A percentile compares a stretch with the other conserved stretches of the same genome.
Evolutionary conservation across 2,888 invertebrate genomes (phyloP).

Genomic region (Hemistola chrysoprasaria): DNA sequence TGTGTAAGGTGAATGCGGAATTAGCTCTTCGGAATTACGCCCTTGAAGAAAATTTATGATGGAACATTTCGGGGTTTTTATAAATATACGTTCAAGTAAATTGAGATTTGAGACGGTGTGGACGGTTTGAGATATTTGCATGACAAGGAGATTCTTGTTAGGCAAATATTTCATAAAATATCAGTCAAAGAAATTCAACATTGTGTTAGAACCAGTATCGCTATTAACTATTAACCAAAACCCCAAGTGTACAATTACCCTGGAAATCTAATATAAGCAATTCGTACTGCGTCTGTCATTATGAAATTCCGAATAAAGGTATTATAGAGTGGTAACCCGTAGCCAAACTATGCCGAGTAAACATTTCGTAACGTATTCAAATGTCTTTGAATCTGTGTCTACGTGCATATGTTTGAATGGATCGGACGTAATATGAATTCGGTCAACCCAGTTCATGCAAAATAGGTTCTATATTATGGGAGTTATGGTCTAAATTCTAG

Average conservation of each 20-base stretch:
- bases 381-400: slow-evolving; percentile 55
- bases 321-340: slow-evolving; percentile 6
- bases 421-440: slow-evolving; percentile 56
- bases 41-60: slow-evolving; percentile 12
- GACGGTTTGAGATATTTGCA: no score
- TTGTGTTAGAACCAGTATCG: no score
- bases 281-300: not conserved
- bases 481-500: slow-evolving; percentile 49
- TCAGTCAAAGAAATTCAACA: no score
- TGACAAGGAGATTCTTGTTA: no score
- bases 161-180: no score
- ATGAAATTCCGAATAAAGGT: not conserved
- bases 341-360: slow-evolving; percentile 33
- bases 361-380: slow-evolving; percentile 57
- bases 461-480: slow-evolving; percentile 38
- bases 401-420: slow-evolving; percentile 55
- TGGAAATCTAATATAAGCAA: slow-evolving; percentile 1
- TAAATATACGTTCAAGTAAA: no score
- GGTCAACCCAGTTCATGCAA: slow-evolving; percentile 38
- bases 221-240: no score
- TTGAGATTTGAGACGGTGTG: no score
- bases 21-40: slow-evolving; percentile 13
- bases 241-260: not conserved
- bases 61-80: no score
- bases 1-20: slow-evolving; percentile 42